Base-by-base conservation (phyloP, 2,113 vertebrate genomes). In the Gobio gobio region DNA sequence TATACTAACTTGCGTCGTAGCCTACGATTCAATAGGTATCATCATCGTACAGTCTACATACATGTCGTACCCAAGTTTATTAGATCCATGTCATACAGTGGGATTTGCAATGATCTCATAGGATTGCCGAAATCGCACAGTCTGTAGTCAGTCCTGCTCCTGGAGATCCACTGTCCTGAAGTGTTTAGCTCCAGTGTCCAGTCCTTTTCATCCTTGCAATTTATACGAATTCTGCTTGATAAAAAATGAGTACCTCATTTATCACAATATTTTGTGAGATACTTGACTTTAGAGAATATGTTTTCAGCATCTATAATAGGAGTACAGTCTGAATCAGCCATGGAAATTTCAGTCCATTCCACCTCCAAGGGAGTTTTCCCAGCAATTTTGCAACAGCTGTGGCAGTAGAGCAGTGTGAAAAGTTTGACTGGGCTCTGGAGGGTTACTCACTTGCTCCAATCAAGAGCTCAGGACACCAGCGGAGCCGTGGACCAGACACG, bases 341-440 rank as follows among this genome's bases (percentile, higher is more conserved):
- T 18, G 63, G 2, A 36, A 40, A 36, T 29, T 68, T 68, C 64
- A 20, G 16, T 36, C 64, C 64, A 68, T 36, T 68, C 29, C 33
- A 36, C 56, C 85, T 85, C 83, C 61, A 33, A 78, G 68, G 83
- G 83, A 83, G 70, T 59, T 84, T 81, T 85, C 86, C 83, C 74
- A 66, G 79, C 54, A 87, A 81, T 70, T 36, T 61, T 75, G 66
- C 81, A 89, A 86, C 87, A 91, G 90, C 89, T 91, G 90, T 83
- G 85, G 81, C 80, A 88, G 85, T 87, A 83, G 88, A 83, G 29
- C 64, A 63, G 51, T 66, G 87, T 88, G 81, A 86, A 89, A 87
- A 87, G 73, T 90, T 90, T 90, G 75, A 87, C 78, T 82, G 77
- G 89, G 61, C 89, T 88, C 86, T 78, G 47, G 89, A 78, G 89